Evolutionary conservation across 2,113 vertebrate genomes (phyloP).

Genomic region (Chunga burmeisteri): DNA sequence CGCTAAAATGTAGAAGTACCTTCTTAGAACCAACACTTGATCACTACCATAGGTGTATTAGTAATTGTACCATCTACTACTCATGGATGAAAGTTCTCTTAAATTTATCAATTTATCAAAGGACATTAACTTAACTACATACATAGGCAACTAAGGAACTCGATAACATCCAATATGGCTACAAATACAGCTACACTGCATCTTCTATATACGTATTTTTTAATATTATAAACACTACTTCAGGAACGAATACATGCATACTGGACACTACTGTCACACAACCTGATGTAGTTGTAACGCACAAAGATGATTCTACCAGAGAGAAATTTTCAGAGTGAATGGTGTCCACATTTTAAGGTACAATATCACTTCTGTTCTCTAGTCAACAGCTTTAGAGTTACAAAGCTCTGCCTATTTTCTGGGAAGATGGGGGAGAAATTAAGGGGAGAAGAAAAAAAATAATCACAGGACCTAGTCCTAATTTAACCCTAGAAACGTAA

Average conservation of each 20-base stretch:
- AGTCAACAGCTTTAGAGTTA: neutral
- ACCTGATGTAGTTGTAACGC: neutral
- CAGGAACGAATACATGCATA: neutral
- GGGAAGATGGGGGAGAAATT: neutral
- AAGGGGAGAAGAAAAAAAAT: neutral
- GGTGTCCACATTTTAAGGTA: neutral
- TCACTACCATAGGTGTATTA: neutral
- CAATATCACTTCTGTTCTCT: neutral
- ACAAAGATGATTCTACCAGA: neutral
- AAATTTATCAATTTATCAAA: neutral
- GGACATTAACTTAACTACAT: neutral
- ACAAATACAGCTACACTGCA: neutral
- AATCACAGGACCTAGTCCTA: neutral
- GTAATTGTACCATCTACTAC: neutral
- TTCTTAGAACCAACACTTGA: neutral
- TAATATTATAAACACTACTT: neutral
- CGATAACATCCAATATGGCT: neutral
- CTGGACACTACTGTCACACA: neutral
- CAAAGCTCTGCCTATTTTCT: neutral
- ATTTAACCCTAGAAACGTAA: neutral
- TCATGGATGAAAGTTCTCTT: neutral
- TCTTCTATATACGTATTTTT: neutral
- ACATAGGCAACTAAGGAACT: neutral
- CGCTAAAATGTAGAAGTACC: neutral
- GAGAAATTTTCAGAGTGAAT: neutral